Base-by-base conservation (phyloP, 2,113 vertebrate species). In the cattle (Bos taurus) region DNA sequence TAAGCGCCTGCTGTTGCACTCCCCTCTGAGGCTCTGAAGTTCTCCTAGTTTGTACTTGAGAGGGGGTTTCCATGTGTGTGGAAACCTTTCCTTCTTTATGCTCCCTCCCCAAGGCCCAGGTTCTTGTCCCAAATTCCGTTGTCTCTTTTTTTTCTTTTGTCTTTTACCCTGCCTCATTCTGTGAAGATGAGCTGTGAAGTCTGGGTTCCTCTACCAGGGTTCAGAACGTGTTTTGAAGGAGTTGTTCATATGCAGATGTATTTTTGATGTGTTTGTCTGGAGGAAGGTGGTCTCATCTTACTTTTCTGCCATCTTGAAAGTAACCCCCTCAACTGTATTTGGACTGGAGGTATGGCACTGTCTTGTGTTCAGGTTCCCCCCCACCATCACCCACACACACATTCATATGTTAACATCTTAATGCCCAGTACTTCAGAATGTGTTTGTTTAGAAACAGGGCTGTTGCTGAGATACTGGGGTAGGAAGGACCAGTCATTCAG, bases 311-410 rank as follows among this genome's bases (percentile, higher is more conserved):
- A 67, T 67, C n/a, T 36, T 67, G 64, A 67, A 67, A 67, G n/a
- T 21, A 36, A 9, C 8, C 16, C n/a, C 64, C 2, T 67, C n/a
- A 36, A 67, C 64, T 67, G 33, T 36, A 11, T 21, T 36, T 67
- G 33, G n/a, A 67, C 64, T 67, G 64, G 64, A 67, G 17, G 33
- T 67, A 67, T 1, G 33, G n/a, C n/a, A 16, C 8, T 67, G n/a
- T 67, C 17, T 36, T 36, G 64, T 36, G 64, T 11, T 67, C 33
- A 19, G 33, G 4, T 64, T 15, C 26, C 5, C 25, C 57, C 0
- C 28, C 5, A 28, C 2, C 2, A 0, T 40, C 40, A 40, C 40
- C 40, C 2, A 3, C 28, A 2, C 62, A 17, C 33, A n/a, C 60
- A 15, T 15, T 14, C 30, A 64, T 64, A 64, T 64, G 7, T 64